Conservation (phyloP, 2,888 invertebrate species). For the Calameuta pallipes region DNA sequence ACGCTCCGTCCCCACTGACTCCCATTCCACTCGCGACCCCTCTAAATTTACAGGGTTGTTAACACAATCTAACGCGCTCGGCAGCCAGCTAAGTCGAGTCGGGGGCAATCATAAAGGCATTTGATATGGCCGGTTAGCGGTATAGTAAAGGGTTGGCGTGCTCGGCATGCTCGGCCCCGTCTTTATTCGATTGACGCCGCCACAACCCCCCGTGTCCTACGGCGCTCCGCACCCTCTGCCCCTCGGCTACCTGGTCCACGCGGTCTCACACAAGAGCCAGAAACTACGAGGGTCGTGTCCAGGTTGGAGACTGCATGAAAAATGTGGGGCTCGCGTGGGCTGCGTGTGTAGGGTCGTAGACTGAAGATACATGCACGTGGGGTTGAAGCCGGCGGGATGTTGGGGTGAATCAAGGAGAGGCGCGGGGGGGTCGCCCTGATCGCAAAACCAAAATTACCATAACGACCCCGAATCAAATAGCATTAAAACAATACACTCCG, state of each 20-base stretch:
- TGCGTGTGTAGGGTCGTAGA: background rate
- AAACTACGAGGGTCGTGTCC: background rate
- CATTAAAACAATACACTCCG: slow-evolving; percentile 12
- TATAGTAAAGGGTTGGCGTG: slow-evolving; percentile 3
- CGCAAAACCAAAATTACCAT: slow-evolving; percentile 18
- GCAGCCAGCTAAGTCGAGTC: background rate
- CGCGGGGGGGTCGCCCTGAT: background rate
- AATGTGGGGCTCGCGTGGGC: slow-evolving; percentile 44
- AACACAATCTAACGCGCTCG: slow-evolving; percentile 6
- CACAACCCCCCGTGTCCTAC: background rate
- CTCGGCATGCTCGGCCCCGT: background rate
- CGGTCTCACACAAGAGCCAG: too few relatives aligned
- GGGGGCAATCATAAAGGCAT: slow-evolving; percentile 13
- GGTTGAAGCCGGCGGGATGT: too few relatives aligned
- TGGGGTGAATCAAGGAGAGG: too few relatives aligned
- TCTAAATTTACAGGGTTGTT: background rate
- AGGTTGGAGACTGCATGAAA: slow-evolving; percentile 31
- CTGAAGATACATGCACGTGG: background rate
- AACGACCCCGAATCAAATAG: slow-evolving; percentile 15
- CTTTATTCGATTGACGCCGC: background rate
- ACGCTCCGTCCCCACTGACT: too few relatives aligned
- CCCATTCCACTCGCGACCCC: background rate
- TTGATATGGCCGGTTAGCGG: slow-evolving; percentile 8
- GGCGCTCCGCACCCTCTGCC: too few relatives aligned
- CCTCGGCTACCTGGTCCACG: too few relatives aligned